phyloP scores from a whole-genome alignment of 1,140 invertebrate genomes.

The Mylabris phalerata region DNA sequence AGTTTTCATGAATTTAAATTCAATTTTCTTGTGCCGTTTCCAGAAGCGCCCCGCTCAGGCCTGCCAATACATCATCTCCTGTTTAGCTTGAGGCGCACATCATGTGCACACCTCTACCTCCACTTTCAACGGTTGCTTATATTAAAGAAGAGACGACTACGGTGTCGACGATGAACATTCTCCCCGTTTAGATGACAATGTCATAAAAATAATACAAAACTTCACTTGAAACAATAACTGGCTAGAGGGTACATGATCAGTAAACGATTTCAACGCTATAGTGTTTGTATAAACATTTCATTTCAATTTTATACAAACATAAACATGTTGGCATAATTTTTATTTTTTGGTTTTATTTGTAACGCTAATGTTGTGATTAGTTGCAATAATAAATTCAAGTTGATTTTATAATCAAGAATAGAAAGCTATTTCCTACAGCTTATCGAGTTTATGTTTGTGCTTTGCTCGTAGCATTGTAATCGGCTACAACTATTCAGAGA shows the following conservation, averaged over 20 bases:
- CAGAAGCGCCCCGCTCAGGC: constrained; percentile 19
- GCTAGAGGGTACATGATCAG: background rate
- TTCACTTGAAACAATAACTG: constrained; percentile 8
- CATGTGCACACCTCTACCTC: constrained; percentile 21
- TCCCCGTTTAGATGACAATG: constrained; percentile 18
- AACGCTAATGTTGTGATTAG: too few relatives aligned
- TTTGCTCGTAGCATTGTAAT: background rate
- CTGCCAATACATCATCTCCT: constrained; percentile 41
- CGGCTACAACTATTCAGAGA: background rate
- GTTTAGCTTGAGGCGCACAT: constrained; percentile 26
- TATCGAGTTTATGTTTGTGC: background rate
- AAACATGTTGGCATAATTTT: background rate
- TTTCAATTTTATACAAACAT: background rate
- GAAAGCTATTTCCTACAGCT: background rate
- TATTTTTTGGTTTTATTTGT: too few relatives aligned
- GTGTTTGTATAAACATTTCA: background rate
- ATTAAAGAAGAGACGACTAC: constrained; percentile 3
- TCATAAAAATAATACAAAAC: constrained; percentile 24
- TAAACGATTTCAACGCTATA: background rate
- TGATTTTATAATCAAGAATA: too few relatives aligned
- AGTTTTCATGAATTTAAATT: constrained; percentile 43
- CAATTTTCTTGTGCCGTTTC: constrained; percentile 36
- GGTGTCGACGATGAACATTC: constrained; percentile 7
- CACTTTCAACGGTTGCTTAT: constrained; percentile 16
- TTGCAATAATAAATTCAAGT: too few relatives aligned